Evolutionary conservation across 2,797 vertebrate species (phyloP).

Genomic region (Muscicapa comitata): DNA sequence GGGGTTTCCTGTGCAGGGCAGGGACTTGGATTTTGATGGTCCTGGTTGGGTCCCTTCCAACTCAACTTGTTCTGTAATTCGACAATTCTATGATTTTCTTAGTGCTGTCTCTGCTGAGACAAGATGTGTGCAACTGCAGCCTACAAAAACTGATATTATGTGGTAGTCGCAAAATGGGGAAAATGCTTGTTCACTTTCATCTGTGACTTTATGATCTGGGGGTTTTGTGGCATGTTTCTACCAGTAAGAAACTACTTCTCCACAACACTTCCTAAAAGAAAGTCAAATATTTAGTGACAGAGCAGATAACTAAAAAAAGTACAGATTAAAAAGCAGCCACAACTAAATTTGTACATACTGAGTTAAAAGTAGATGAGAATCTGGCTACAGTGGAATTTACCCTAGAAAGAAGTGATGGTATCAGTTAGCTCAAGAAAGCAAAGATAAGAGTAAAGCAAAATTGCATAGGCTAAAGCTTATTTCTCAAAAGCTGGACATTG

Average conservation of each 20-base stretch:
- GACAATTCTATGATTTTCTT: background rate
- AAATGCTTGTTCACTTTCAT: background rate
- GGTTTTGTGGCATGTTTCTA: background rate
- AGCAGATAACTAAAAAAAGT: background rate
- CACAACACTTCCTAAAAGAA: background rate
- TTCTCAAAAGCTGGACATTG: background rate
- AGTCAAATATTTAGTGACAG: background rate
- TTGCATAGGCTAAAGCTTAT: background rate
- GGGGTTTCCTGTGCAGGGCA: too few relatives aligned
- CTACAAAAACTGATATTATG: background rate
- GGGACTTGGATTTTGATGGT: background rate
- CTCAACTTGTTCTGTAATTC: background rate
- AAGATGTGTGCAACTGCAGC: background rate
- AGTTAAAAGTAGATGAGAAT: background rate
- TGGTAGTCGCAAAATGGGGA: background rate
- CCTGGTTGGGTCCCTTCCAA: background rate
- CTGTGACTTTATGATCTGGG: background rate
- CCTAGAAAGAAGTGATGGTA: background rate
- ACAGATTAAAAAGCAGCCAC: background rate
- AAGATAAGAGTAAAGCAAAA: background rate
- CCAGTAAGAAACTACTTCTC: background rate
- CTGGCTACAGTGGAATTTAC: background rate
- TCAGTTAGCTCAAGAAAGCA: background rate
- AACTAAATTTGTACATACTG: background rate
- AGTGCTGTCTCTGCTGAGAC: background rate